Evolutionary conservation across 2,113 vertebrate species (phyloP).

Genomic region (Poeciliopsis occidentalis): DNA sequence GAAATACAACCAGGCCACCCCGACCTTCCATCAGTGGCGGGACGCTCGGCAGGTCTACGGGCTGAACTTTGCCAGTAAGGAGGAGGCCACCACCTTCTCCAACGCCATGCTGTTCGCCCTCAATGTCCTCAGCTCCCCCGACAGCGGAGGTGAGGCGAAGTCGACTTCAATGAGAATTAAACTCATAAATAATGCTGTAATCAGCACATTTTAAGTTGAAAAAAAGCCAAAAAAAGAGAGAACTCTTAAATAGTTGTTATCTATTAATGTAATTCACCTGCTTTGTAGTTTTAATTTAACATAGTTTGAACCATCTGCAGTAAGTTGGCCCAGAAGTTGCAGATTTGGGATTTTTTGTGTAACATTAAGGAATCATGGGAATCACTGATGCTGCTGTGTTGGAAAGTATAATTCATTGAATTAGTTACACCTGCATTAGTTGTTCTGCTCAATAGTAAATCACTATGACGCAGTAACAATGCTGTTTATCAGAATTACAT

Average conservation of each 20-base stretch:
- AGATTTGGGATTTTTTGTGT: background rate
- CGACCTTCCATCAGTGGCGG: slow-evolving; percentile 99
- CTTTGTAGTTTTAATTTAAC: background rate
- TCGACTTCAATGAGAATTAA: background rate
- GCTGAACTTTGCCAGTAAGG: slow-evolving; percentile 98
- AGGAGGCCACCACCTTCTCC: slow-evolving; percentile 97
- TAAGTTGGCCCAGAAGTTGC: background rate
- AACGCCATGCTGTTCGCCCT: slow-evolving; percentile 98
- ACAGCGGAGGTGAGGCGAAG: slow-evolving; percentile 83
- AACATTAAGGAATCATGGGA: background rate
- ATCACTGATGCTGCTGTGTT: background rate
- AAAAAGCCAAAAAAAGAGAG: background rate
- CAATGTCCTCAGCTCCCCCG: slow-evolving; percentile 96
- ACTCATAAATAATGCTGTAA: background rate
- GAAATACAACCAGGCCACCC: slow-evolving; percentile 99
- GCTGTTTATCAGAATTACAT: too few relatives aligned
- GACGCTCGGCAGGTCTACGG: slow-evolving; percentile 98
- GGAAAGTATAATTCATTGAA: background rate
- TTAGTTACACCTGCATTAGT: background rate
- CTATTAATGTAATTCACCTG: background rate
- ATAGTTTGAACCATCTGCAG: background rate
- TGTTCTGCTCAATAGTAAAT: background rate
- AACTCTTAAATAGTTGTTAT: background rate
- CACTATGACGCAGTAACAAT: background rate
- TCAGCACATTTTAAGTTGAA: background rate